A percentile compares a stretch with the other conserved stretches of the same genome.
phyloP scores from a whole-genome alignment of 2,888 invertebrate species.

The Exephanes ischioxanthus region DNA sequence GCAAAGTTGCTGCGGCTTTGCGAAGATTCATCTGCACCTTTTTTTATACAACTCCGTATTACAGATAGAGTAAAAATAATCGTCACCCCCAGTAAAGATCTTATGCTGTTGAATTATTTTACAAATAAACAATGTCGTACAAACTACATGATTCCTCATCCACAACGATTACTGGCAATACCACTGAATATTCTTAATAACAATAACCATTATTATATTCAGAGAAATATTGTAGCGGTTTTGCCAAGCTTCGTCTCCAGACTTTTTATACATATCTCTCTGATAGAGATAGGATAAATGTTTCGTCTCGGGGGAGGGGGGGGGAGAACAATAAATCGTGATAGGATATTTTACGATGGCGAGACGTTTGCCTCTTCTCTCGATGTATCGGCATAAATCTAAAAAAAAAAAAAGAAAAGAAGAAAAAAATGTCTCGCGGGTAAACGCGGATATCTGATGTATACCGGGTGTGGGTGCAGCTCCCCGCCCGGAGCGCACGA shows the following conservation, averaged over 20 bases:
- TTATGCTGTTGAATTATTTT: too few species aligned
- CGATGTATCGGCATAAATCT: constrained; percentile 78
- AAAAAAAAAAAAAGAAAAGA: constrained; percentile 5
- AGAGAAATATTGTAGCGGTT: too few species aligned
- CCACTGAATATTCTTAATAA: too few species aligned
- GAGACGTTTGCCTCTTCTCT: constrained; percentile 56
- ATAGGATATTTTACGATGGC: constrained; percentile 58
- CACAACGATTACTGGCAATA: too few species aligned
- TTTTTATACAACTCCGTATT: too few species aligned
- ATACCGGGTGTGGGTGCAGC: constrained; percentile 46
- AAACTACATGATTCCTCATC: too few species aligned
- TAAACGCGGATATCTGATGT: constrained; percentile 58
- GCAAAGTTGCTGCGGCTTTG: too few species aligned
- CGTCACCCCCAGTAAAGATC: too few species aligned
- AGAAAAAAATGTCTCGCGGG: constrained; percentile 43
- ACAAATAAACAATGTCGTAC: too few species aligned
- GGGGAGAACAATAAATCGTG: constrained; percentile 53
- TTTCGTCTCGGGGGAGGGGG: neutral
- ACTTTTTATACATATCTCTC: neutral
- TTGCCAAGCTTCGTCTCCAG: too few species aligned
- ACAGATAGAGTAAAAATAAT: too few species aligned
- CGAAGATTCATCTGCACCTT: too few species aligned
- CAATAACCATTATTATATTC: neutral
- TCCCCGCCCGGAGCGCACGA: constrained; percentile 65
- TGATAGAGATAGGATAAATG: constrained; percentile 30